Evolutionary conservation across 2,797 vertebrate species (phyloP), one percentile per base, ranked within the genome.

Genomic region (Dipus sagitta): DNA sequence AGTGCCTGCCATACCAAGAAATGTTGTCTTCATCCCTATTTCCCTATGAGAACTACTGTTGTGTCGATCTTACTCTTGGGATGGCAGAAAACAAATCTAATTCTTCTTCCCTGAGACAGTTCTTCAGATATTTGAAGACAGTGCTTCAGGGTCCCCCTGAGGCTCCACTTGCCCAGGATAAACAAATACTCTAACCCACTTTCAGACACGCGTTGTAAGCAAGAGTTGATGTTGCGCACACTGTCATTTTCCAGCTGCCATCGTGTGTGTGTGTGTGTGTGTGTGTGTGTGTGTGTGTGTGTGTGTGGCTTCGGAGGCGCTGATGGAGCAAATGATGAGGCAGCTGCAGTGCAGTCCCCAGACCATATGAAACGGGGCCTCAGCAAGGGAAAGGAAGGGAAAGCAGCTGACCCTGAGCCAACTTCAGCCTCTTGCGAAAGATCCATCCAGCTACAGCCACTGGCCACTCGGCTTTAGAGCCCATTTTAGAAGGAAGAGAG

Each of bases 171-270:
- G 86, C 86, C 86, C 77, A 21, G 18, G 90, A 92, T 96, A 97
- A 97, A 97, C 94, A 93, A 96, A 96, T 85, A 93, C 86, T 95
- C 96, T 88, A 95, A 30, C 83, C 90, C 52, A 60, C 93, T 96
- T 91, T 65, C 80, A 95, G 94, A 95, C 64, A 30, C 67, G 94
- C 92, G 4, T 75, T 93, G 76, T 67, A 96, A 91, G 92, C 88
- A 75, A 80, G 82, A 86, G 52, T 10, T 1, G 4, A 32, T 14
- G 30, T 79, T 84, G 21, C 28, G 18, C 65, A 47, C 1, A 2
- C 67, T 67, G 13, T 32, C 6, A 58, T 88, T 92, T 93, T 64
- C 79, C 82, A 84, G 88, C 86, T 65, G 75, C 85, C 70, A 1
- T 6, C 28, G 26, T 13, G 38, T 38, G 38, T 38, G 38, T 38